Conservation (phyloP, 2,113 vertebrate species). For the Hippocampus abdominalis region DNA sequence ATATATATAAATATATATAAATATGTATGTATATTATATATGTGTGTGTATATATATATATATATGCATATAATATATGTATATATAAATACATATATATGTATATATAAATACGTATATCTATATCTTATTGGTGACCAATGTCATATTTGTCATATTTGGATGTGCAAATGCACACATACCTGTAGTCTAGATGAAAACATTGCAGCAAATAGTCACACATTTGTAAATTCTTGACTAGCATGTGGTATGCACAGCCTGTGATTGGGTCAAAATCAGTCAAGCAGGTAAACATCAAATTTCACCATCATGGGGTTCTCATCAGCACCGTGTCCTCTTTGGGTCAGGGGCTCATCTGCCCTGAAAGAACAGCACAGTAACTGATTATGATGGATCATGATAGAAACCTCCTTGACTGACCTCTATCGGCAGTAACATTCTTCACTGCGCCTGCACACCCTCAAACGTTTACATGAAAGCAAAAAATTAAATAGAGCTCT, state of each 20-base stretch:
- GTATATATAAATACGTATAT: no score
- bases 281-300: conserved; percentile 49
- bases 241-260: background rate
- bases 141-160: background rate
- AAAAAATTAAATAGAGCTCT: no score
- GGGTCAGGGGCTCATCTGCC: conserved; percentile 53
- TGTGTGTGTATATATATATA: no score
- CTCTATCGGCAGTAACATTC: conserved; percentile 36
- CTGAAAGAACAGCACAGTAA: conserved; percentile 40
- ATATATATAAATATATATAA: no score
- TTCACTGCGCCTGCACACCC: conserved; percentile 14
- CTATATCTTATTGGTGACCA: no score
- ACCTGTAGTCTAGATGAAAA: background rate
- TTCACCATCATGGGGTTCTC: conserved; percentile 48
- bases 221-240: conserved; percentile 7
- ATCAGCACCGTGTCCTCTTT: conserved; percentile 35
- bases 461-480: background rate
- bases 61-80: no score
- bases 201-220: background rate
- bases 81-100: no score
- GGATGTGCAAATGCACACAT: background rate
- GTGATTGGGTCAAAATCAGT: conserved; percentile 29
- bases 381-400: conserved; percentile 62
- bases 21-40: no score
- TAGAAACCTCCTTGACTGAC: conserved; percentile 59